Conservation (phyloP, 2,797 vertebrate species). For the Phyllotis vaccarum region DNA sequence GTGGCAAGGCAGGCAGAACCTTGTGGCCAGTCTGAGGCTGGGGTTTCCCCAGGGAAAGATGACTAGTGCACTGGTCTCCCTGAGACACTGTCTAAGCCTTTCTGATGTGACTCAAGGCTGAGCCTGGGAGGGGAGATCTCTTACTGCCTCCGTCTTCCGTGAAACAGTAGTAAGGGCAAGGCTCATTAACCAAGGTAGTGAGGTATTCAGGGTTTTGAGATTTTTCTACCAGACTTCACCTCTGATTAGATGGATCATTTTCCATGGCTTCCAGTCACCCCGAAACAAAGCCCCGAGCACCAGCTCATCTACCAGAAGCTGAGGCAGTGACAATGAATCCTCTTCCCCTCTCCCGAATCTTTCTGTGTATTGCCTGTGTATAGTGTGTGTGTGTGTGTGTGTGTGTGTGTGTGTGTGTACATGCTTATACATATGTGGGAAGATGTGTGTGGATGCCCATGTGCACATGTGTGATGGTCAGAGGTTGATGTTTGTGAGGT, state of each 20-base stretch:
- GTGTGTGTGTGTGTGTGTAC: neutral
- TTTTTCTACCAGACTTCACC: neutral
- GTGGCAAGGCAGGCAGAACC: neutral
- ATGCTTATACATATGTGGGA: neutral
- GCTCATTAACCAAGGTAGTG: neutral
- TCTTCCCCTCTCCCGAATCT: rapidly evolving
- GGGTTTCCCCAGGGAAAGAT: constrained; percentile 43
- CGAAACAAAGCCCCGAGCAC: neutral
- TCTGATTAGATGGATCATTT: neutral
- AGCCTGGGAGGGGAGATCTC: rapidly evolving
- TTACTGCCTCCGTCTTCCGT: neutral
- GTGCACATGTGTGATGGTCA: neutral
- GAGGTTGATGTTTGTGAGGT: neutral
- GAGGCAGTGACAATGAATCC: too few relatives aligned
- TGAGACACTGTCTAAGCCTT: neutral
- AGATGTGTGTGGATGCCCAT: neutral
- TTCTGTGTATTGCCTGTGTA: neutral
- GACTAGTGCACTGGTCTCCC: neutral
- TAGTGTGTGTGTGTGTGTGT: neutral
- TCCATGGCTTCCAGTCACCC: neutral
- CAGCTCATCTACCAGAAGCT: neutral
- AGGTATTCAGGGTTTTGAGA: neutral
- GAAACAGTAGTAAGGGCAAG: neutral
- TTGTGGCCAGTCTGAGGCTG: constrained; percentile 34
- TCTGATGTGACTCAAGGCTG: neutral